Evolutionary conservation across 2,113 vertebrate species (phyloP).

Genomic region (Tetrao urogallus): DNA sequence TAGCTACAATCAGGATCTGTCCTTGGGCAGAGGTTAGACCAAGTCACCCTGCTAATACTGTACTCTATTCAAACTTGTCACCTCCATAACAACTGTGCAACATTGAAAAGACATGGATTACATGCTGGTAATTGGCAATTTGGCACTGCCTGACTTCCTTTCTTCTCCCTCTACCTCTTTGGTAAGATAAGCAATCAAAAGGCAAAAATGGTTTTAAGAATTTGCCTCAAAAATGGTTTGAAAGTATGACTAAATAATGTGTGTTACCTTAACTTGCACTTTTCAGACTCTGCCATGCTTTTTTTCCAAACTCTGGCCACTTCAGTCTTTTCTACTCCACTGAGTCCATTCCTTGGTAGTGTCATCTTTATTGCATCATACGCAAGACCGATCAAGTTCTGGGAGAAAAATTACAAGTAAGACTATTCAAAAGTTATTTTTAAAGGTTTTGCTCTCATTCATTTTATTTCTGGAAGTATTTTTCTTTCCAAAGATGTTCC

Average conservation of each 20-base stretch:
- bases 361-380: constrained; percentile 97
- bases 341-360: constrained; percentile 96
- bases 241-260: not conserved
- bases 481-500: not conserved
- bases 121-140: not conserved
- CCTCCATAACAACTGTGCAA: not conserved
- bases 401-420: constrained; percentile 99
- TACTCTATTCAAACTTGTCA: not conserved
- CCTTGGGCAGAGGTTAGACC: not conserved
- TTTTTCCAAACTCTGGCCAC: constrained; percentile 92
- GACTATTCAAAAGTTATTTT: constrained; percentile 44
- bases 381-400: constrained; percentile 93
- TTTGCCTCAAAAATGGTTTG: not conserved
- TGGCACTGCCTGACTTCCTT: not conserved
- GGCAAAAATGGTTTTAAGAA: not conserved
- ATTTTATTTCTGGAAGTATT: not conserved
- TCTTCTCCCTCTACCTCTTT: not conserved
- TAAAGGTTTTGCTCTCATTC: not conserved
- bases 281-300: constrained; percentile 94
- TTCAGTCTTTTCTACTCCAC: constrained; percentile 91
- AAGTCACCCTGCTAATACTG: not conserved
- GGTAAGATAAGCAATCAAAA: not conserved
- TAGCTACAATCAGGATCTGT: not conserved
- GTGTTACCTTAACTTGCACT: constrained; percentile 75
- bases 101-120: not conserved